phyloP scores from a whole-genome alignment of 1,140 invertebrate genomes.

The Drosophila subpulchrella region DNA sequence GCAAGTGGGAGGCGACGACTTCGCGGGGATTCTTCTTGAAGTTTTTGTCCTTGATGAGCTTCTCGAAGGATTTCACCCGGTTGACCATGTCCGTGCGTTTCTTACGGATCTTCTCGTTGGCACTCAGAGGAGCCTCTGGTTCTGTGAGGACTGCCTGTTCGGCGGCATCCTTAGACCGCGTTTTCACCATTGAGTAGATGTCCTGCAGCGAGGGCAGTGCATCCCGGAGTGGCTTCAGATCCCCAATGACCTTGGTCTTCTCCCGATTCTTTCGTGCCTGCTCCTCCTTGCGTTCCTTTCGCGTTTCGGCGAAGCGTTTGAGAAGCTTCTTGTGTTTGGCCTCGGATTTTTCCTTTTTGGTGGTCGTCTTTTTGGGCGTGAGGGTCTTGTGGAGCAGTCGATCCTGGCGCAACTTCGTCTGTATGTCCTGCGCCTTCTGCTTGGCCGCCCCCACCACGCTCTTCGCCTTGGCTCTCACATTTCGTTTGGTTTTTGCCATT shows the following conservation, averaged over 20 bases:
- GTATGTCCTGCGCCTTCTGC: conserved; percentile 58
- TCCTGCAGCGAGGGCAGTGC: conserved; percentile 77
- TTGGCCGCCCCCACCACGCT: conserved; percentile 54
- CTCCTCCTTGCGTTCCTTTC: conserved; percentile 69
- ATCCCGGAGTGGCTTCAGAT: conserved; percentile 76
- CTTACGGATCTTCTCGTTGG: conserved; percentile 70
- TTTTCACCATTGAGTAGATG: conserved; percentile 66
- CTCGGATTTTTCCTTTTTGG: conserved; percentile 72
- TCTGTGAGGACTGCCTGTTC: conserved; percentile 28
- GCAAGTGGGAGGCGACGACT: conserved; percentile 57
- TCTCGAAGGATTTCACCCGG: conserved; percentile 60
- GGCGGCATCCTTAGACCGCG: conserved; percentile 20
- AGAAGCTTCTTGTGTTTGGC: conserved; percentile 72
- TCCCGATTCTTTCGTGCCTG: conserved; percentile 64
- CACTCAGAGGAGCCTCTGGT: conserved; percentile 47
- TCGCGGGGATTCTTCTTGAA: conserved; percentile 73
- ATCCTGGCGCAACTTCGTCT: conserved; percentile 59
- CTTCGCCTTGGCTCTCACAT: conserved; percentile 67
- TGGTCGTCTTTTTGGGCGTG: conserved; percentile 60
- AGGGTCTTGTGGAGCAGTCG: conserved; percentile 69
- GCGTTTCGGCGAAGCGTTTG: conserved; percentile 60
- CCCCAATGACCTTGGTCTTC: conserved; percentile 73
- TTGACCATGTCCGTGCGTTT: conserved; percentile 61
- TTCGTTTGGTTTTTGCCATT: conserved; percentile 63
- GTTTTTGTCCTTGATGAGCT: conserved; percentile 73